Evolutionary conservation across 2,113 vertebrate species (phyloP).

Genomic region (Ictidomys tridecemlineatus): DNA sequence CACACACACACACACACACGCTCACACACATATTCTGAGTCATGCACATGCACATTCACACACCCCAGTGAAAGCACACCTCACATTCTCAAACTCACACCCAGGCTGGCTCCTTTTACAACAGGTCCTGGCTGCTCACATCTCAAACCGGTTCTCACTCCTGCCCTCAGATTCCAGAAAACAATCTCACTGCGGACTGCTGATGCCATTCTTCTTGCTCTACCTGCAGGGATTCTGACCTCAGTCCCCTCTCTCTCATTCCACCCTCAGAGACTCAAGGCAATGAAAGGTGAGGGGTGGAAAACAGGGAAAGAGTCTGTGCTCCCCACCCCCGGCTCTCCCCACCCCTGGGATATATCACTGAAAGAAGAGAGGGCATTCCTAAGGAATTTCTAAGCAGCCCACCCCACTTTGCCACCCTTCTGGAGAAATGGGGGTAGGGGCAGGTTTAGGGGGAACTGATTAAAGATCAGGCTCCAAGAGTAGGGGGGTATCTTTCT

Average conservation of each 20-base stretch:
- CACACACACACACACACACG: too few relatives aligned
- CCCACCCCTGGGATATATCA: constrained; percentile 14
- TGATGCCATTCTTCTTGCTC: constrained; percentile 28
- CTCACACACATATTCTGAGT: not conserved
- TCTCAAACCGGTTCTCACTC: constrained; percentile 67
- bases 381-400: constrained; percentile 66
- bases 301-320: not conserved
- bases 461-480: constrained; percentile 12
- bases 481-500: not conserved
- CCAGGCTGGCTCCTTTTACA: constrained; percentile 67
- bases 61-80: constrained; percentile 38
- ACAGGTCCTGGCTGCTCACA: constrained; percentile 66
- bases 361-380: constrained; percentile 64
- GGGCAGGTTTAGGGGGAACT: not conserved
- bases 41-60: not conserved
- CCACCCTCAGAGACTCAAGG: constrained; percentile 10
- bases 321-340: not conserved
- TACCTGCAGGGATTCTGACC: not conserved
- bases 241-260: not conserved
- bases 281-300: not conserved
- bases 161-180: constrained; percentile 63
- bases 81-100: constrained; percentile 72
- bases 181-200: constrained; percentile 6
- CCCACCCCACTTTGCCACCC: constrained; percentile 41
- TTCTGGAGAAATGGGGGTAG: constrained; percentile 58